Evolutionary conservation across 2,888 invertebrate species (phyloP).

Genomic region (Cephus nigrinus): DNA sequence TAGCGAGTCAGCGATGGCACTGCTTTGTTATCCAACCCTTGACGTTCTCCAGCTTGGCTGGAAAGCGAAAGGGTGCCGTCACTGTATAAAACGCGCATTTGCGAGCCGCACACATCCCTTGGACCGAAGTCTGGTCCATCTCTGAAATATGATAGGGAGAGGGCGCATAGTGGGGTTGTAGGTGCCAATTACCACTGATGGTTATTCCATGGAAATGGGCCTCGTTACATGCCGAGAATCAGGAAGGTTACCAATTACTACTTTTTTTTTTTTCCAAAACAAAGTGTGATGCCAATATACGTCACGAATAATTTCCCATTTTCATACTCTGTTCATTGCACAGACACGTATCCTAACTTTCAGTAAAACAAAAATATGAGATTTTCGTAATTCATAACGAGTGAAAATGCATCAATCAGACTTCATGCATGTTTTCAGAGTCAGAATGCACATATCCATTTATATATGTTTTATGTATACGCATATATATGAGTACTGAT

Average conservation of each 20-base stretch:
- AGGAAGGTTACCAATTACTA: constrained; percentile 61
- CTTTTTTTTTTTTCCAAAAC: constrained; percentile 20
- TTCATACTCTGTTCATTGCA: no score
- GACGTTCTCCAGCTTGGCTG: constrained; percentile 27
- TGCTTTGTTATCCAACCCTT: constrained; percentile 53
- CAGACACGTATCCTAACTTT: not conserved
- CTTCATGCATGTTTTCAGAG: not conserved
- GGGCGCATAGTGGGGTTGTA: constrained; percentile 44
- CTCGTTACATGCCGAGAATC: constrained; percentile 62
- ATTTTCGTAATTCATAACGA: not conserved
- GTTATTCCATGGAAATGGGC: constrained; percentile 66
- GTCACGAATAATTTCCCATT: not conserved
- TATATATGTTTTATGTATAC: not conserved
- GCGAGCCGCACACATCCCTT: constrained; percentile 46
- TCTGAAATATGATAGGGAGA: constrained; percentile 59
- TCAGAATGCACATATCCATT: not conserved
- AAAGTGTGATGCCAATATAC: not conserved
- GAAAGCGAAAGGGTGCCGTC: constrained; percentile 52
- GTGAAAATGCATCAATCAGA: not conserved
- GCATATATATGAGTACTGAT: constrained; percentile 35
- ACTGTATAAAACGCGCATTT: constrained; percentile 55
- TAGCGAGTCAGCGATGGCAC: constrained; percentile 57
- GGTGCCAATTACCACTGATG: constrained; percentile 66
- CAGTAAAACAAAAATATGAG: not conserved
- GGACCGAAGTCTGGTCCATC: constrained; percentile 29